phyloP scores from a whole-genome alignment of 2,113 vertebrate genomes.

The Noctilio leporinus region DNA sequence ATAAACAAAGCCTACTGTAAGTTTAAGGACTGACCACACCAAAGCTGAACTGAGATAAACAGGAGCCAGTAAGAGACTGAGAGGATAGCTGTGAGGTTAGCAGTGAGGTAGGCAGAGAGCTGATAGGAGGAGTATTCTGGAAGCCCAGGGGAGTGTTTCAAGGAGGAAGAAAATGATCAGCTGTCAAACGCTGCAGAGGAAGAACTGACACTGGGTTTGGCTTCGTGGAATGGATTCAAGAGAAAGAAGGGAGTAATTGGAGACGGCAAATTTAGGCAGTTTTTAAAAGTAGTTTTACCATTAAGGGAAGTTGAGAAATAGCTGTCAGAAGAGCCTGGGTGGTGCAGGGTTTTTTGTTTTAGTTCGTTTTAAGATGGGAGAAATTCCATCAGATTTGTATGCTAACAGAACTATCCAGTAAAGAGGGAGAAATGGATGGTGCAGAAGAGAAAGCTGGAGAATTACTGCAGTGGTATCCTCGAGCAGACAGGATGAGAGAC shows the following conservation, averaged over 20 bases:
- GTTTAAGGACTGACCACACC: background rate
- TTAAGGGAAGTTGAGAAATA: slow-evolving; percentile 1
- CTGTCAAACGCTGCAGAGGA: background rate
- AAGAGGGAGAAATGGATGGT: background rate
- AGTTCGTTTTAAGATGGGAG: background rate
- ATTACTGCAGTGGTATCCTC: background rate
- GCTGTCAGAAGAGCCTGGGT: background rate
- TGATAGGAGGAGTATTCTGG: background rate
- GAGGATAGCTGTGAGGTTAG: background rate
- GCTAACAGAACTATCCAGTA: background rate
- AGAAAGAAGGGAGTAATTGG: background rate
- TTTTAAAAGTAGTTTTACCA: background rate
- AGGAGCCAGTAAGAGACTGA: background rate
- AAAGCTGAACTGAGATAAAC: background rate
- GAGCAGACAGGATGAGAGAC: background rate
- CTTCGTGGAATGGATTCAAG: background rate
- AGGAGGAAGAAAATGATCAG: background rate
- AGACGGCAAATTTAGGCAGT: background rate
- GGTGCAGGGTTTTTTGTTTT: background rate
- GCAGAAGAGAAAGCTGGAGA: background rate
- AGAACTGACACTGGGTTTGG: background rate
- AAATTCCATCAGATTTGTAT: background rate
- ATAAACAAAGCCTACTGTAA: background rate
- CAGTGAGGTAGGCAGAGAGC: background rate
- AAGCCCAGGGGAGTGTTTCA: background rate